Percentiles rank a stretch among this genome's conserved stretches.
These are phyloP conservation scores for Sardina pilchardus DNA, from an alignment of 2,113 vertebrate genomes.

Conservation along the genomic window DNA sequence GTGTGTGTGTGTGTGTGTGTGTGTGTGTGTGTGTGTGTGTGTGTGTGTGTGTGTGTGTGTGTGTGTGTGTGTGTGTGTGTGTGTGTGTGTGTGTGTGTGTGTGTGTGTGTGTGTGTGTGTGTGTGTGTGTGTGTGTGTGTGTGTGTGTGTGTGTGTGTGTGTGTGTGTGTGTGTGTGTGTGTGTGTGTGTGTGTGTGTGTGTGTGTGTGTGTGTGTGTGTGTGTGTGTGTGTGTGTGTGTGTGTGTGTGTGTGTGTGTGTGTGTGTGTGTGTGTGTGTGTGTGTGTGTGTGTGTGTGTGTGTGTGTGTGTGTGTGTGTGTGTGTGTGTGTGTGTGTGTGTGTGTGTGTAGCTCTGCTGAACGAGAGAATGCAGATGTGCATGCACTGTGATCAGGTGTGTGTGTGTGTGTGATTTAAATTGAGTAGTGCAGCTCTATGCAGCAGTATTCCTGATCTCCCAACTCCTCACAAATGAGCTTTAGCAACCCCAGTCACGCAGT, in stretches of 20 bases:
- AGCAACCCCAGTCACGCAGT: slow-evolving; percentile 25
- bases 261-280: slow-evolving; percentile 19
- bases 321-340: too few relatives aligned
- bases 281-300: slow-evolving; percentile 17
- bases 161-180: slow-evolving; percentile 16
- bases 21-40: slow-evolving; percentile 18
- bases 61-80: slow-evolving; percentile 17
- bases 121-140: slow-evolving; percentile 16
- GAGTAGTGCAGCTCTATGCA: too few relatives aligned
- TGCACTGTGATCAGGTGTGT: neutral
- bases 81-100: slow-evolving; percentile 16
- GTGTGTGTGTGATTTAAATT: neutral
- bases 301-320: slow-evolving; percentile 16
- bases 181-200: slow-evolving; percentile 16
- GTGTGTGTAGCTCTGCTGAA: neutral
- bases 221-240: slow-evolving; percentile 16
- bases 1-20: slow-evolving; percentile 16
- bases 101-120: slow-evolving; percentile 16
- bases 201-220: slow-evolving; percentile 16
- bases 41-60: slow-evolving; percentile 19
- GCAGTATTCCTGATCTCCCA: neutral
- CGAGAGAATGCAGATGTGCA: neutral
- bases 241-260: slow-evolving; percentile 18
- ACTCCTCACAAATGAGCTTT: slow-evolving; percentile 18
- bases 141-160: slow-evolving; percentile 16